Conservation (phyloP, 2,888 invertebrate genomes). For the Malthinus flaveolus region DNA sequence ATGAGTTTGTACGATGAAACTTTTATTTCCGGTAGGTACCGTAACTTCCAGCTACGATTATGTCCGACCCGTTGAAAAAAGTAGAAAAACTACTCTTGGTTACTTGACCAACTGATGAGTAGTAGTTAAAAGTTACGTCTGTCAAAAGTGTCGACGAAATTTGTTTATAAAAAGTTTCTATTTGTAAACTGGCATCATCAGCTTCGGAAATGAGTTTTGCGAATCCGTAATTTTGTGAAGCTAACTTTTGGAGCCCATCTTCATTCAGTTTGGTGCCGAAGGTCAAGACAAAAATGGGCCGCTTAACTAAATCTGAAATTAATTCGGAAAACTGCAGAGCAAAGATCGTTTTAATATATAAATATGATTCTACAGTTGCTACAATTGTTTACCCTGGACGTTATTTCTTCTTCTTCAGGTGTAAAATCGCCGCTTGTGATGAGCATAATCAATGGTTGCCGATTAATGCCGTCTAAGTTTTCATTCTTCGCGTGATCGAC, state of each 20-base stretch:
- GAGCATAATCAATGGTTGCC: slow-evolving; percentile 52
- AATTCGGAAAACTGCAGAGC: not conserved
- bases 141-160: slow-evolving; percentile 55
- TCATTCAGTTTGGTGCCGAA: slow-evolving; percentile 56
- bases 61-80: slow-evolving; percentile 61
- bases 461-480: slow-evolving; percentile 50
- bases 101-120: slow-evolving; percentile 45
- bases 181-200: slow-evolving; percentile 51
- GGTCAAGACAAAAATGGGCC: slow-evolving; percentile 53
- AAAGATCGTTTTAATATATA: not conserved
- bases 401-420: not conserved
- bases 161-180: slow-evolving; percentile 52
- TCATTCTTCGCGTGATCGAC: slow-evolving; percentile 35
- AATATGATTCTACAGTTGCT: not conserved
- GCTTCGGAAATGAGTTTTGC: slow-evolving; percentile 55
- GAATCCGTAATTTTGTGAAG: slow-evolving; percentile 53
- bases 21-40: not conserved
- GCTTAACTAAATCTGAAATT: slow-evolving; percentile 7
- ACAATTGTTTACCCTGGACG: no score
- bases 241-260: slow-evolving; percentile 52
- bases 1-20: not conserved
- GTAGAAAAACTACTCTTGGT: slow-evolving; percentile 58
- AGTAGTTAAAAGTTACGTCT: slow-evolving; percentile 43
- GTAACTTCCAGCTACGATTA: slow-evolving; percentile 60
- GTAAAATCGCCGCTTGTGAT: slow-evolving; percentile 32